Evolutionary conservation across 2,888 invertebrate species (phyloP).

Genomic region (Agrochola lychnidis): DNA sequence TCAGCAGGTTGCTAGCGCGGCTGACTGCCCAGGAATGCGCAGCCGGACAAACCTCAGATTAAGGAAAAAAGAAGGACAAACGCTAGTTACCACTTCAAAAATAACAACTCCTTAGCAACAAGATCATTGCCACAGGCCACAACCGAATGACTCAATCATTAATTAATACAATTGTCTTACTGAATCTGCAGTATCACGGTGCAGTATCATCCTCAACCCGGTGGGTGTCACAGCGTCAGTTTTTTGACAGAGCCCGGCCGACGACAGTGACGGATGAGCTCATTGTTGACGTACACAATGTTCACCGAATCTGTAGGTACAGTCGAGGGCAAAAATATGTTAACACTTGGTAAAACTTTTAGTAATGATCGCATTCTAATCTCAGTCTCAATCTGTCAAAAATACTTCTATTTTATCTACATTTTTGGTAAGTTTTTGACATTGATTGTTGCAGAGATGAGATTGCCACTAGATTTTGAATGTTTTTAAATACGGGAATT

Average conservation of each 20-base stretch:
- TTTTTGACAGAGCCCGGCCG: slow-evolving; percentile 61
- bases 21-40: neutral
- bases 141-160: slow-evolving; percentile 35
- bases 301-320: slow-evolving; percentile 51
- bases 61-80: too few relatives aligned
- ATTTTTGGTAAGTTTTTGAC: neutral
- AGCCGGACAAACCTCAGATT: too few relatives aligned
- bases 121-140: neutral
- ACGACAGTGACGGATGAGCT: slow-evolving; percentile 71
- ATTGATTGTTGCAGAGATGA: neutral
- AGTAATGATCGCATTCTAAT: neutral
- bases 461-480: neutral
- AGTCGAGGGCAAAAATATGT: neutral
- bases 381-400: neutral
- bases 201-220: slow-evolving; percentile 33
- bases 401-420: neutral
- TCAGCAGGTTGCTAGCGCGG: neutral
- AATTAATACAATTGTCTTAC: slow-evolving; percentile 55
- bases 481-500: neutral
- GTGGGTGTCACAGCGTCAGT: slow-evolving; percentile 55
- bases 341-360: neutral
- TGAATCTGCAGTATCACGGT: slow-evolving; percentile 47
- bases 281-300: slow-evolving; percentile 72
- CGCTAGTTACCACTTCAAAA: neutral
- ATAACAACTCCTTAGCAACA: slow-evolving; percentile 25